These are phyloP conservation scores for Drosophila paracracens DNA, from an alignment of 2,888 invertebrate genomes.

Conservation along the genomic window DNA sequence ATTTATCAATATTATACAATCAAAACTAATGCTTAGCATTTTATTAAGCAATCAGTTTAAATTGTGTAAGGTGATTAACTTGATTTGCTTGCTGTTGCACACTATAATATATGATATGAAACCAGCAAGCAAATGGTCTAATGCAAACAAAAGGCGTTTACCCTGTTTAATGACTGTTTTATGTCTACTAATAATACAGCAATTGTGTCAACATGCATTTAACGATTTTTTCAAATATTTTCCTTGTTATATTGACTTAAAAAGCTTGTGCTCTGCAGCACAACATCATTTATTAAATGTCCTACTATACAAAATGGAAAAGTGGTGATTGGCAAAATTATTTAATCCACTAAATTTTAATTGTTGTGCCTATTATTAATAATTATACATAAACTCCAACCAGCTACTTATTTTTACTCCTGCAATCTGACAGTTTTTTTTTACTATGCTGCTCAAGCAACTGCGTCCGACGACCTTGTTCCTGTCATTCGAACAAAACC, in stretches of 20 bases:
- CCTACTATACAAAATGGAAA: not conserved
- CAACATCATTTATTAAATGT: too few relatives aligned
- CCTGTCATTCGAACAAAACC: not conserved
- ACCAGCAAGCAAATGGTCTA: constrained; percentile 2
- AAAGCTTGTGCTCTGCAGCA: not conserved
- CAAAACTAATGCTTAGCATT: not conserved
- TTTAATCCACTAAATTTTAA: not conserved
- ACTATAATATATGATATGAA: not conserved
- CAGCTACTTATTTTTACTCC: not conserved
- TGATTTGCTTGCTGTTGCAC: not conserved
- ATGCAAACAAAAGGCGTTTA: not conserved
- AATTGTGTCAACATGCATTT: not conserved
- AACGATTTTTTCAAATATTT: not conserved
- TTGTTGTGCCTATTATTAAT: not conserved
- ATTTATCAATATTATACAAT: not conserved
- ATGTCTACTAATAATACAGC: not conserved
- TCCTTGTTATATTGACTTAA: not conserved
- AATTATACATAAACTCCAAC: not conserved
- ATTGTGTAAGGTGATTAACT: not conserved
- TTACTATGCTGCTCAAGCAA: not conserved
- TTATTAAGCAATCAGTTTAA: not conserved
- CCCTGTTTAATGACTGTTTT: not conserved
- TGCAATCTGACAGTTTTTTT: not conserved
- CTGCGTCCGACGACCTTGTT: constrained; percentile 13
- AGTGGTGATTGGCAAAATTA: too few relatives aligned